phyloP scores from a whole-genome alignment of 2,888 invertebrate species.

The Agapostemon virescens region DNA sequence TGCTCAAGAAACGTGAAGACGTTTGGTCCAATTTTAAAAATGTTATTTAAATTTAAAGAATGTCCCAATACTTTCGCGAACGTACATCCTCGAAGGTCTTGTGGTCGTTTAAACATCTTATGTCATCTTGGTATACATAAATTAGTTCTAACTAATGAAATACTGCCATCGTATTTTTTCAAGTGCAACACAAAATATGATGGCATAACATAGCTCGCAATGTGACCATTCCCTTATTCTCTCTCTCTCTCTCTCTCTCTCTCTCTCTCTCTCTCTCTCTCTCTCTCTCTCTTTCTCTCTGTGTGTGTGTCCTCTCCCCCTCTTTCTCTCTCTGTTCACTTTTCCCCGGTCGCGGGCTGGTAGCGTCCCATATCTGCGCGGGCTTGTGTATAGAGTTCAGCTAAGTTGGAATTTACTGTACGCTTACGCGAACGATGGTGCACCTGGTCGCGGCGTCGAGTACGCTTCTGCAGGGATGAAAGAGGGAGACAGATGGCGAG shows the following conservation, averaged over 20 bases:
- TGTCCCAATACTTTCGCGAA: too few relatives aligned
- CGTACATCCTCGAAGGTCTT: too few relatives aligned
- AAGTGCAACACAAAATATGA: neutral
- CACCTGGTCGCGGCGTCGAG: conserved; percentile 70
- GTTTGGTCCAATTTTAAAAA: too few relatives aligned
- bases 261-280: neutral
- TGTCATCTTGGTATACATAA: too few relatives aligned
- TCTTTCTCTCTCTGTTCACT: neutral
- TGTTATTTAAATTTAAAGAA: too few relatives aligned
- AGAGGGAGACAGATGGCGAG: conserved; percentile 45
- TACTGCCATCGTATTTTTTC: too few relatives aligned
- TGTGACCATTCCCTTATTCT: neutral
- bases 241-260: conserved; percentile 7
- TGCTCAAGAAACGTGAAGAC: too few relatives aligned
- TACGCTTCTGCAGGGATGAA: conserved; percentile 37
- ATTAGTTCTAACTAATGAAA: too few relatives aligned
- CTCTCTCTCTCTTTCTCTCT: neutral
- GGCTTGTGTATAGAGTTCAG: conserved; percentile 63
- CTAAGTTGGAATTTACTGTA: conserved; percentile 75
- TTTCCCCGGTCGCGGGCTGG: conserved; percentile 29
- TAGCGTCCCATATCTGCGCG: conserved; percentile 42
- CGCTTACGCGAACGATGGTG: conserved; percentile 70
- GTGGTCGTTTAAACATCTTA: too few relatives aligned
- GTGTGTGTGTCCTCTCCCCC: too few relatives aligned
- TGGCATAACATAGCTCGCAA: neutral